Conservation (phyloP, 1,140 invertebrate genomes). For the Macrobrachium nipponense region DNA sequence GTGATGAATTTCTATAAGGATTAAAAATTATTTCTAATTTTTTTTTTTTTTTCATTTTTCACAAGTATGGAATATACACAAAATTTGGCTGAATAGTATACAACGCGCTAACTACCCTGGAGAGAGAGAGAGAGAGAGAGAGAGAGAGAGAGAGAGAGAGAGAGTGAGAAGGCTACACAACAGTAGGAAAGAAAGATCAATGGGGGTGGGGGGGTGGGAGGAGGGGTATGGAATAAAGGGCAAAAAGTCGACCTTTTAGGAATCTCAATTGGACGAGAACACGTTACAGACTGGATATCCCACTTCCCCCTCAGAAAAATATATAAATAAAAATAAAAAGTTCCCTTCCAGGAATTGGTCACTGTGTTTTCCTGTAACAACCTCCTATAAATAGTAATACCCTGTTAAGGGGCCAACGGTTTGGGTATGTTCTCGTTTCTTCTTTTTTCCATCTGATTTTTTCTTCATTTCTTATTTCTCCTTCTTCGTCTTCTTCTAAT, state of each 20-base stretch:
- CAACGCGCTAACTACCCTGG: too few species aligned
- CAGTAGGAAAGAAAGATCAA: background rate
- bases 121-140: background rate
- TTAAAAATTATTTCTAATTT: too few species aligned
- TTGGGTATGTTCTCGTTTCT: background rate
- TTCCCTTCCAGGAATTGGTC: background rate
- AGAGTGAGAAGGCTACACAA: background rate
- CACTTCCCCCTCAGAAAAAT: background rate
- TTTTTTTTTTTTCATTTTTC: too few species aligned
- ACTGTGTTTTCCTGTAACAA: too few species aligned
- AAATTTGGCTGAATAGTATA: too few species aligned
- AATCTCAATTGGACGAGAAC: background rate
- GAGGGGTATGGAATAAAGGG: background rate
- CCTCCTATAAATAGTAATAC: too few species aligned
- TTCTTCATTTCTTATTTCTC: background rate
- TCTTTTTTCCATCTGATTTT: background rate
- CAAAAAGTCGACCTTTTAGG: background rate
- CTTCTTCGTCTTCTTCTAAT: background rate
- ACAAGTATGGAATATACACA: too few species aligned
- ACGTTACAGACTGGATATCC: background rate
- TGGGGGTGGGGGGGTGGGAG: background rate
- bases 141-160: background rate
- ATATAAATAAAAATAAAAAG: background rate
- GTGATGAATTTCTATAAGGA: too few species aligned
- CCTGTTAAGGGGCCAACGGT: too few species aligned